Evolutionary conservation across 2,113 vertebrate genomes (phyloP).

Genomic region (Camelus bactrianus): DNA sequence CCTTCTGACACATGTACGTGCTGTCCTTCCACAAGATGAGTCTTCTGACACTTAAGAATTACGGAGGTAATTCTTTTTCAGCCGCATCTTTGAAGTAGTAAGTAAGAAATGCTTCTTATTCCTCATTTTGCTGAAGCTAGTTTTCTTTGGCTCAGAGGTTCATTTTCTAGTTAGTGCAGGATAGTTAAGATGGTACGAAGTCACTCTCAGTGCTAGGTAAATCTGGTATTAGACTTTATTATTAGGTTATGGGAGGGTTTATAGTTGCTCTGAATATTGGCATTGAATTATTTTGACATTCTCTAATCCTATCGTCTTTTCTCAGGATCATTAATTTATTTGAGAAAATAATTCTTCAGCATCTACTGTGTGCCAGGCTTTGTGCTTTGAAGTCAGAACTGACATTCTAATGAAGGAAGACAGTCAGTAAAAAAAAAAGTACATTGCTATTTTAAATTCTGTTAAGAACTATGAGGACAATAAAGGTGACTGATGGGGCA

Average conservation of each 20-base stretch:
- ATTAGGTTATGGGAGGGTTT: not conserved
- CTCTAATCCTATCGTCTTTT: not conserved
- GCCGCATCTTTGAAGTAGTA: not conserved
- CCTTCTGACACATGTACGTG: not conserved
- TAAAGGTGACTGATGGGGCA: not conserved
- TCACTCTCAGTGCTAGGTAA: not conserved
- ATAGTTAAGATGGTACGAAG: not conserved
- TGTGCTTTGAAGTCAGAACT: not conserved
- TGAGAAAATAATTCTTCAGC: not conserved
- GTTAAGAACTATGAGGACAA: not conserved
- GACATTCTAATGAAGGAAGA: not conserved
- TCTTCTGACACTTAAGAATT: not conserved
- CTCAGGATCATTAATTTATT: constrained; percentile 23
- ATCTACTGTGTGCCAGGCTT: not conserved
- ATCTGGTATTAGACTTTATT: not conserved
- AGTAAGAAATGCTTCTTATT: not conserved
- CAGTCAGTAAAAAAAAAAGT: not conserved
- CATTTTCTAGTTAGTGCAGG: not conserved
- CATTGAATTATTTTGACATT: not conserved
- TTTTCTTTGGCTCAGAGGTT: constrained; percentile 2
- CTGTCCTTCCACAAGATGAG: not conserved
- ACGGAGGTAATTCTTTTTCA: not conserved
- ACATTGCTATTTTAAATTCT: not conserved
- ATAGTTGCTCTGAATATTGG: not conserved
- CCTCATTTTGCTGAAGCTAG: not conserved